Base-by-base conservation (phyloP, 2,113 vertebrate species). In the Sapayoa aenigma region DNA sequence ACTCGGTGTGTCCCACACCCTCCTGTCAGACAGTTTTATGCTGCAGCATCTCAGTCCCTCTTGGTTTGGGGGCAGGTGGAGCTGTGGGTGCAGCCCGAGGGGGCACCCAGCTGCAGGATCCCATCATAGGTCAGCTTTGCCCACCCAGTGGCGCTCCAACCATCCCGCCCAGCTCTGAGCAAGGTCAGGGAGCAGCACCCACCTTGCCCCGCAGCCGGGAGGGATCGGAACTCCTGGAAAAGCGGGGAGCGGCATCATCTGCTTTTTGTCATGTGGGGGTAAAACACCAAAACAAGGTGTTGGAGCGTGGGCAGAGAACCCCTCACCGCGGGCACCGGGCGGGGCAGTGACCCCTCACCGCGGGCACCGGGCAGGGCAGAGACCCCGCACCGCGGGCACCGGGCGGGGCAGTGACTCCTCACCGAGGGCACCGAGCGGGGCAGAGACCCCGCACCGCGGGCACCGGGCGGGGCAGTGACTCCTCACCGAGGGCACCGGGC, bases 251-350 rank as follows among this genome's bases (percentile, higher is more conserved):
- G 12, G 63, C 33, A 39, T 16, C 9, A 1, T 35, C 14, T 22
- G 59, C 30, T 11, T 17, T 41, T 49, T 5, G 1, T 2, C 27
- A 4, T 0, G 3, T 47, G n/a, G 18, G 5, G 9, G 46, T 5
- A 2, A 9, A 50, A 35, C 3, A 6, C 30, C 12, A 2, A 8
- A 31, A 11, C 1, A 1, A 15, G 35, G 33, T 8, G 9, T 2
- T 0, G 16, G 11, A 12, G 18, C 24, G 6, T 4, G 9, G 13
- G 2, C 42, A 14, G 52, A 28, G 33, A 58, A 2, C 8, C 13
- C 27, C 23, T 1, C 35, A 9, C 5, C 5, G 1, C 6, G 65
- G 30, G 46, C 42, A 44, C 42, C 42, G 42, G 14, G 41, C 41
- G 41, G 11, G 41, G 41, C 41, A 10, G n/a, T n/a, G n/a, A n/a